phyloP scores from a whole-genome alignment of 2,888 invertebrate species.

The Cacoxenus indagator region DNA sequence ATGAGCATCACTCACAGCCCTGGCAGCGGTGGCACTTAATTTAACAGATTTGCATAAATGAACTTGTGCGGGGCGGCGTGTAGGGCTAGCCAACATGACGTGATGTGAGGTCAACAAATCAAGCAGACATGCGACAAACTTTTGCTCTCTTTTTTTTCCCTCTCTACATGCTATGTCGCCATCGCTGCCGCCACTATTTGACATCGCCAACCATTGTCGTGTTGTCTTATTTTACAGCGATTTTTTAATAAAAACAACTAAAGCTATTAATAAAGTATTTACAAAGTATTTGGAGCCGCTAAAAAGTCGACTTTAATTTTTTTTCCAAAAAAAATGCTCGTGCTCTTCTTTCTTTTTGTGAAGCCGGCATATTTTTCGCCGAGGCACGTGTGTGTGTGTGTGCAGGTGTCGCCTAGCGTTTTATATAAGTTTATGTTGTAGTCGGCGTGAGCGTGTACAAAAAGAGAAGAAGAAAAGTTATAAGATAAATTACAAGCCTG shows the following conservation, averaged over 20 bases:
- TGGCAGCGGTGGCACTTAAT: slow-evolving; percentile 54
- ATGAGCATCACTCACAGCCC: slow-evolving; percentile 1
- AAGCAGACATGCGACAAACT: slow-evolving; percentile 47
- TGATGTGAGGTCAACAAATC: slow-evolving; percentile 16
- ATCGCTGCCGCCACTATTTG: background rate
- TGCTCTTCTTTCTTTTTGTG: slow-evolving; percentile 6
- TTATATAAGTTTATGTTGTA: background rate
- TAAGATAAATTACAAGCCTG: slow-evolving; percentile 58
- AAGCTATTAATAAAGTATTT: slow-evolving; percentile 63
- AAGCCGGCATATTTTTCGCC: slow-evolving; percentile 23
- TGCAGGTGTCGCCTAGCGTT: slow-evolving; percentile 26
- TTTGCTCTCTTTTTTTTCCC: slow-evolving; percentile 21
- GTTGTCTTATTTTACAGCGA: slow-evolving; percentile 3
- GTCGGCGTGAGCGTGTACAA: background rate
- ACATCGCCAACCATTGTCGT: background rate
- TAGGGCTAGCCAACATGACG: slow-evolving; percentile 31
- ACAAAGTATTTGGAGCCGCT: slow-evolving; percentile 49
- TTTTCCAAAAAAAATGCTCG: background rate
- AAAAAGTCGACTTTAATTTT: background rate
- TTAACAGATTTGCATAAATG: slow-evolving; percentile 57
- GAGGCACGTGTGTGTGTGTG: background rate
- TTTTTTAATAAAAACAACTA: slow-evolving; percentile 50
- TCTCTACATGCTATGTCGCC: slow-evolving; percentile 6
- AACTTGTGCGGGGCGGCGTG: slow-evolving; percentile 14
- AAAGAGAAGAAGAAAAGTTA: slow-evolving; percentile 25